Evolutionary conservation across 2,888 invertebrate species (phyloP).

Genomic region (Sminthurides aquaticus): DNA sequence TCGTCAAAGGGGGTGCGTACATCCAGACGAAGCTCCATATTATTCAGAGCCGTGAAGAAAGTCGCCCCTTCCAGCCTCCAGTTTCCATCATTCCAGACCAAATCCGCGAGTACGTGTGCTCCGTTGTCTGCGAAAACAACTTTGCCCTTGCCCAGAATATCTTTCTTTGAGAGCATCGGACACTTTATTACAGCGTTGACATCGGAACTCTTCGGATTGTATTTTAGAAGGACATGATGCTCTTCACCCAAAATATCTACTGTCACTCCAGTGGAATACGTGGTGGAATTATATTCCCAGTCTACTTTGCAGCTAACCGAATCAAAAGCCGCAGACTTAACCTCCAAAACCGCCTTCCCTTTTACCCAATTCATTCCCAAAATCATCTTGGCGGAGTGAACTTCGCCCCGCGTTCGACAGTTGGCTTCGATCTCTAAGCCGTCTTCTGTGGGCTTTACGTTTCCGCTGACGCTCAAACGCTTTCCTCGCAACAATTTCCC

Average conservation of each 20-base stretch:
- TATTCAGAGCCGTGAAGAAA: constrained; percentile 18
- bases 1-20: constrained; percentile 34
- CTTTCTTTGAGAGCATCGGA: constrained; percentile 34
- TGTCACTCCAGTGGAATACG: constrained; percentile 19
- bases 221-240: constrained; percentile 25
- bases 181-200: constrained; percentile 29
- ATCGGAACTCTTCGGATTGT: constrained; percentile 32
- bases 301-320: constrained; percentile 27
- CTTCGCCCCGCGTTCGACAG: constrained; percentile 32
- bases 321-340: constrained; percentile 39
- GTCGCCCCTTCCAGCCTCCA: constrained; percentile 36
- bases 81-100: constrained; percentile 27
- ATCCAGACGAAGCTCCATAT: constrained; percentile 37
- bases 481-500: constrained; percentile 34
- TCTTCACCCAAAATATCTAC: constrained; percentile 15
- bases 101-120: constrained; percentile 33
- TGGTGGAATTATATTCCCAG: constrained; percentile 17
- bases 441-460: constrained; percentile 13
- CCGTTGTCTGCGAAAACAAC: constrained; percentile 23
- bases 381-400: constrained; percentile 24
- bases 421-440: constrained; percentile 28
- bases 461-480: constrained; percentile 24
- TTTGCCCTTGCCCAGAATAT: constrained; percentile 35
- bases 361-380: constrained; percentile 10
- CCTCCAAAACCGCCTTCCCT: constrained; percentile 26